Percentiles rank a stretch among this genome's conserved stretches.
Conservation (phyloP, 2,113 vertebrate species). For the Pterocles orientalis region DNA sequence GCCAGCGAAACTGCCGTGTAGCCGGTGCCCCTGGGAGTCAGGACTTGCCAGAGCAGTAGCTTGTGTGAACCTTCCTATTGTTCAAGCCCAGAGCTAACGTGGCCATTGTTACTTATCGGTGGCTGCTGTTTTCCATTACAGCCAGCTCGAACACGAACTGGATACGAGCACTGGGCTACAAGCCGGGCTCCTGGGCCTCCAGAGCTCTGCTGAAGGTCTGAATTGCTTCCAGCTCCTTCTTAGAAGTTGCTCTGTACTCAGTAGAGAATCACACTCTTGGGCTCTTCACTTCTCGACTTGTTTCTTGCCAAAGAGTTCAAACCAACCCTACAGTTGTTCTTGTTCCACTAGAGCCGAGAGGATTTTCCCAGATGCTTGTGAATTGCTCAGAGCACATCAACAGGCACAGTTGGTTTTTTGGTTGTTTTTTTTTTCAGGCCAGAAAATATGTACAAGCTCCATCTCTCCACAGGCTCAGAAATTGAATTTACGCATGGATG, state of each 20-base stretch:
- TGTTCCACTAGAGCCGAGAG: background rate
- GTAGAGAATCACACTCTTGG: background rate
- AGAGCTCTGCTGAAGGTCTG: conserved; percentile 8
- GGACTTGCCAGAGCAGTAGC: conserved; percentile 62
- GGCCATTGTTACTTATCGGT: conserved; percentile 1
- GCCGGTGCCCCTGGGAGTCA: background rate
- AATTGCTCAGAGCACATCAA: background rate
- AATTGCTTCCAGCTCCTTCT: conserved; percentile 57
- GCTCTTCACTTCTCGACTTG: background rate
- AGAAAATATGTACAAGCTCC: background rate
- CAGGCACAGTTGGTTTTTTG: background rate
- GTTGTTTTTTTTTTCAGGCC: background rate
- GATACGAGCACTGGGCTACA: conserved; percentile 37
- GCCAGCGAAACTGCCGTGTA: background rate
- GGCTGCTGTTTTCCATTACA: conserved; percentile 63
- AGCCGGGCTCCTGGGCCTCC: conserved; percentile 9
- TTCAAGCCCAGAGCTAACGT: background rate
- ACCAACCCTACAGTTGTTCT: background rate
- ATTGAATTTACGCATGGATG: background rate
- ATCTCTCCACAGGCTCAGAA: background rate
- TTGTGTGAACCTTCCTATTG: background rate
- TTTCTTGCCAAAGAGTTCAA: background rate
- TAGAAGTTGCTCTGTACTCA: background rate
- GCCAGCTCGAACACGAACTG: background rate
- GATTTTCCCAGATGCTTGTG: background rate